These are phyloP conservation scores for Papilio helenus DNA, from an alignment of 1,140 invertebrate species.

Conservation along the genomic window DNA sequence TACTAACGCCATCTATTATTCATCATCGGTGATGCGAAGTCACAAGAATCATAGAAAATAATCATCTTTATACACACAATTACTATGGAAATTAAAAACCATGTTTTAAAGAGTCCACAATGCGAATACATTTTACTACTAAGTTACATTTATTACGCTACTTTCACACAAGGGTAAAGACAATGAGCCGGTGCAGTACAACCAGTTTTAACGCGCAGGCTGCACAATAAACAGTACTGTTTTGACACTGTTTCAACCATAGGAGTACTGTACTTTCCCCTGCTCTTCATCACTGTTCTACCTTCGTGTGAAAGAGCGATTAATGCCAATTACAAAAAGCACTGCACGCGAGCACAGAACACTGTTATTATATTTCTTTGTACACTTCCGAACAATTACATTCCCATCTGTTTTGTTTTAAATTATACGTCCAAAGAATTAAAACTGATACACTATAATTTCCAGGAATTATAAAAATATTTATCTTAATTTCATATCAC, in stretches of 20 bases:
- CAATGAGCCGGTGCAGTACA: background rate
- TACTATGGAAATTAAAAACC: background rate
- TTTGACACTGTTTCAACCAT: background rate
- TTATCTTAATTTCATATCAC: constrained; percentile 7
- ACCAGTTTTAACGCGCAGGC: too few relatives aligned
- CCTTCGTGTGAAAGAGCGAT: background rate
- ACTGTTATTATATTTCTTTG: constrained; percentile 19
- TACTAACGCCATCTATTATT: too few relatives aligned
- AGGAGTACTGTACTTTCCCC: background rate
- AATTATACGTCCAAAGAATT: background rate
- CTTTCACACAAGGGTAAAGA: background rate
- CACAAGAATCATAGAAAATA: too few relatives aligned
- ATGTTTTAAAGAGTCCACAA: background rate
- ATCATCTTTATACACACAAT: background rate
- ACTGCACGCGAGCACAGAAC: background rate
- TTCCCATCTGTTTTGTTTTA: background rate
- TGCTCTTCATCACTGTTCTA: background rate
- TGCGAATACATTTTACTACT: background rate
- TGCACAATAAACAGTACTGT: background rate
- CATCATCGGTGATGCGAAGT: too few relatives aligned
- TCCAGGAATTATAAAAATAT: background rate
- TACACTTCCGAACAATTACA: constrained; percentile 2
- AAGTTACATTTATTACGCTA: background rate
- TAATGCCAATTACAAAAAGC: constrained; percentile 18
- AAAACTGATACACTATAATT: background rate